Evolutionary conservation across 2,113 vertebrate genomes (phyloP).

Genomic region (Pandion haliaetus): DNA sequence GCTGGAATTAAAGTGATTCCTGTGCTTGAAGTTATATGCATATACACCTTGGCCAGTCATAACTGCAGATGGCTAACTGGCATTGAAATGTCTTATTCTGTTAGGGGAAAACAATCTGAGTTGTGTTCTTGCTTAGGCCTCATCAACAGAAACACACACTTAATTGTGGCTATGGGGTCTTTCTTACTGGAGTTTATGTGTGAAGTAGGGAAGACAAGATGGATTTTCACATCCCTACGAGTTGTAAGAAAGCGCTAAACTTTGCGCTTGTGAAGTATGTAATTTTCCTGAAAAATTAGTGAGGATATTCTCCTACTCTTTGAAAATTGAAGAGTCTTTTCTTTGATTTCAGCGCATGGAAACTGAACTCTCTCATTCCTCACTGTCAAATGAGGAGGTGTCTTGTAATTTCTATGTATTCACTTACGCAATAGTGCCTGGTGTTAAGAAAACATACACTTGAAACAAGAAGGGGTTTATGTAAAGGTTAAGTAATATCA

Average conservation of each 20-base stretch:
- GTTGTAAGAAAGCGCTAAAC: background rate
- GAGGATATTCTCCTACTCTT: background rate
- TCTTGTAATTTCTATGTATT: background rate
- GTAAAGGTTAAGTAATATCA: background rate
- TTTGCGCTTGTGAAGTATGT: background rate
- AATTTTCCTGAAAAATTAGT: background rate
- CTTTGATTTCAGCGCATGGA: background rate
- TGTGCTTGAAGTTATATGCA: background rate
- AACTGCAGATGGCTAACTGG: background rate
- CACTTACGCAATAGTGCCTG: background rate
- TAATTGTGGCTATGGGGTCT: background rate
- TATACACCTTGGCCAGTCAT: rapidly evolving
- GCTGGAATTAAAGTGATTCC: background rate
- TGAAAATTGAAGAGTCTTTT: background rate
- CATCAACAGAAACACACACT: background rate
- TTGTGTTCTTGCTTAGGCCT: background rate
- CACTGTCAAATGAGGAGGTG: background rate
- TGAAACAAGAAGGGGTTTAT: background rate
- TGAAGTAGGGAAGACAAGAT: background rate
- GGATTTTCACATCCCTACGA: background rate
- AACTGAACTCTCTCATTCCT: background rate
- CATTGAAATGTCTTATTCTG: background rate
- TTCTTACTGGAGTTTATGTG: background rate
- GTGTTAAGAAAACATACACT: background rate
- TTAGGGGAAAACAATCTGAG: background rate